Base-by-base conservation (phyloP, 2,797 vertebrate species). In the Chaenodraco wilsoni region DNA sequence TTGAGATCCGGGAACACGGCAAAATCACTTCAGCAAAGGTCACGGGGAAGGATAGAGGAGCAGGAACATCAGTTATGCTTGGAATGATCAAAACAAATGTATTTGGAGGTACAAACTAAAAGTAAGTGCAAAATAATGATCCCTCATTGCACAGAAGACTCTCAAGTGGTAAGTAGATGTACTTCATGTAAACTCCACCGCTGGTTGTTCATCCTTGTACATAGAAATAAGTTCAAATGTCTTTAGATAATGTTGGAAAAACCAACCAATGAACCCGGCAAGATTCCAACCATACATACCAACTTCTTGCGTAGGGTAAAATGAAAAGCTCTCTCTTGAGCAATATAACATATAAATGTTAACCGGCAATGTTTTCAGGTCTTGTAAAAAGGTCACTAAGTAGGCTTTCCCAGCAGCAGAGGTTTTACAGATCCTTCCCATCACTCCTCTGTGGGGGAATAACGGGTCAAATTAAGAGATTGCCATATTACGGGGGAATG, bases 401-500 rank as follows among this genome's bases (percentile, higher is more conserved):
- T 41, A 16, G 40, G 16, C 46, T 69, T 77, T 84, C 65, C 48
- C 46, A 61, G 1, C 64, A 80, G 54, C 67, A 72, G 19, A 65
- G 5, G 33, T 82, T 78, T 46, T 69, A 70, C 64, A 9, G 69
- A 77, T 76, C 56, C 46, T 33, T 82, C 65, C 45, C 58, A 63
- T 21, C n/a, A 12, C 59, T 78, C 57, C 75, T 72, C 57, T 58
- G 55, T 43, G 72, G n/a, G 33, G 49, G 51, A 76, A 72, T 75
- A 55, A 74, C 76, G n/a, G 66, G 49, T 84, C 71, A 70, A 64
- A 78, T 89, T 59, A 85, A 84, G 79, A 84, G 76, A 75, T 72
- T 73, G 65, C 41, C 49, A 23, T 72, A 73, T 85, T 65, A 82
- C n/a, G 56, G 61, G 79, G 60, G 54, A 72, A 74, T 15, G 78